Evolutionary conservation across 1,140 invertebrate species (phyloP), one percentile per base, ranked within the genome.

Genomic region (Caenorhabditis brenneri): DNA sequence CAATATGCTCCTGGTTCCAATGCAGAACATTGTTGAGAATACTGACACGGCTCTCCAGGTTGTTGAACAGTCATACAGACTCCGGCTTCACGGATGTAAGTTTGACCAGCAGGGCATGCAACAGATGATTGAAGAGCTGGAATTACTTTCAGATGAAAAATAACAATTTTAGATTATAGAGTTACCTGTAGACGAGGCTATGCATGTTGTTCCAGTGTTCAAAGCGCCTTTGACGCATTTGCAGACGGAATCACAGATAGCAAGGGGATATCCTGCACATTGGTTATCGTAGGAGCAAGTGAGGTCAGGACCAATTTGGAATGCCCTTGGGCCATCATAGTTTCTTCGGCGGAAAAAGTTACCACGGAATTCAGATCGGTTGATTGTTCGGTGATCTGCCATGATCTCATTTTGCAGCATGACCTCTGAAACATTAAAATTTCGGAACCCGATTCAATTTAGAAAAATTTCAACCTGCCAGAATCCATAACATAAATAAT

Each of bases 231-330:
- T 84, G 10, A 89, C 81, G 51, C 89, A 90, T 74, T 88, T 90
- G 74, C 89, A 90, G 22, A 88, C 86, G 7, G 89, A 90, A 49
- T 90, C 88, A 80, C 89, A 90, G 82, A 88, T 91, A 10, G 89
- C 86, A 15, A 88, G 80, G 0, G 89, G 89, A 74, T 90, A 90
- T 16, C 89, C 89, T n/a, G 89, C 85, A 74, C 89, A 90, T 33
- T 87, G 87, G 33, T 79, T 74, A 58, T 89, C 88, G 22, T 80
- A 78, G 22, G 79, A 84, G 81, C 88, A 89, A 39, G 89, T 39
- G 15, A 65, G 49, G 74, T 86, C 85, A 19, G 58, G 58, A 7
- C 36, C 65, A 42, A 74, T 74, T 74, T 74, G 65, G 10, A 22
- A 74, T 27, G 65, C 65, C 42, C 65, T 42, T 15, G 65, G 65